Evolutionary conservation across 2,888 invertebrate species (phyloP).

Genomic region (Megamerina dolium): DNA sequence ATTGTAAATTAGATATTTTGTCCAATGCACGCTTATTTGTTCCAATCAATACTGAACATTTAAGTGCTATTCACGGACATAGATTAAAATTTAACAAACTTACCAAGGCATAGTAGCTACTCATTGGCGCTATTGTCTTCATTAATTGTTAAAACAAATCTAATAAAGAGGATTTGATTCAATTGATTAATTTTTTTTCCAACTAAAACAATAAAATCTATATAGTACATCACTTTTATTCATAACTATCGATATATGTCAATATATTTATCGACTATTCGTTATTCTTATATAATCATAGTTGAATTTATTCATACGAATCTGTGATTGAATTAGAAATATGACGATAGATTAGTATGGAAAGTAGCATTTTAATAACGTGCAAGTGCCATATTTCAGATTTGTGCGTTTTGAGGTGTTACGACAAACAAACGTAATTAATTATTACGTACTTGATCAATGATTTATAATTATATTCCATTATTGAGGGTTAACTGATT

Average conservation of each 20-base stretch:
- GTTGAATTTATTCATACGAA: no score
- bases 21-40: slow-evolving; percentile 23
- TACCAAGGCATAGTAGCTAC: slow-evolving; percentile 13
- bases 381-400: slow-evolving; percentile 6
- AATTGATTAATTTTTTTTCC: not conserved
- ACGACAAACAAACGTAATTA: slow-evolving; percentile 6
- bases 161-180: not conserved
- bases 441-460: no score
- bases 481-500: no score
- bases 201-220: no score
- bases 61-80: slow-evolving; percentile 28
- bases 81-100: slow-evolving; percentile 22
- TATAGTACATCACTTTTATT: no score
- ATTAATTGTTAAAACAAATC: slow-evolving; percentile 9
- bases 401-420: slow-evolving; percentile 17
- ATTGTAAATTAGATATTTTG: no score
- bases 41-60: slow-evolving; percentile 16
- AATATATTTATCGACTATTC: no score
- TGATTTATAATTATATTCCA: no score
- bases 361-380: slow-evolving; percentile 17
- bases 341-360: slow-evolving; percentile 16
- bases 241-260: no score
- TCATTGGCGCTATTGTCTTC: slow-evolving; percentile 13
- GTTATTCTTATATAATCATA: no score
- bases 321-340: slow-evolving; percentile 12